These are phyloP conservation scores for Babylonia areolata DNA, from an alignment of 1,140 invertebrate genomes.

Conservation along the genomic window DNA sequence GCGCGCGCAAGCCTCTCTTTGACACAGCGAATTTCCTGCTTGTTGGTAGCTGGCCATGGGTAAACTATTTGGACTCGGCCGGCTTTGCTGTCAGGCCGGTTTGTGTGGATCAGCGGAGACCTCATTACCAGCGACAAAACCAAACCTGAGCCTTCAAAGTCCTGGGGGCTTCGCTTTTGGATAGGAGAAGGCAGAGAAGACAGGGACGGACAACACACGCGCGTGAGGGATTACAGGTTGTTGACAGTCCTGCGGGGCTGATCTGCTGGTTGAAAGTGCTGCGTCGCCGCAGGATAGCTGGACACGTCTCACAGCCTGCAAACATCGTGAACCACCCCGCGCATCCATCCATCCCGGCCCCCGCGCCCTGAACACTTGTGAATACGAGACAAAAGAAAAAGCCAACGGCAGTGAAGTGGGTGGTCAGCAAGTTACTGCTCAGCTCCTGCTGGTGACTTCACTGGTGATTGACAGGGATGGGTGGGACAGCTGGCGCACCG, in stretches of 20 bases:
- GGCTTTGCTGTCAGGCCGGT: neutral
- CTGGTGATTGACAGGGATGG: too few species aligned
- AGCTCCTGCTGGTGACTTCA: too few species aligned
- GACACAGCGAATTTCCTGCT: constrained; percentile 14
- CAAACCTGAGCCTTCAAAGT: neutral
- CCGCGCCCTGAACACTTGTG: too few species aligned
- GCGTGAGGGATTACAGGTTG: neutral
- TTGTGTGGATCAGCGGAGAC: neutral
- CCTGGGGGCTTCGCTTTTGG: neutral
- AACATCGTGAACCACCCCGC: neutral
- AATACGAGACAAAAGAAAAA: too few species aligned
- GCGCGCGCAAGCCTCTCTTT: neutral
- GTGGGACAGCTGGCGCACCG: too few species aligned
- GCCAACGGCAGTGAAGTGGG: too few species aligned
- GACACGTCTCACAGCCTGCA: too few species aligned
- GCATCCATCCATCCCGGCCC: too few species aligned
- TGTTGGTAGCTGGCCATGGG: neutral
- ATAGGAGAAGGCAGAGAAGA: neutral
- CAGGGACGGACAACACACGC: neutral
- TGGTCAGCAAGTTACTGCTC: too few species aligned
- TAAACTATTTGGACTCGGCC: constrained; percentile 11
- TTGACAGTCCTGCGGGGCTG: neutral
- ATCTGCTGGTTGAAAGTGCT: neutral
- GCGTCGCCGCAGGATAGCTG: too few species aligned
- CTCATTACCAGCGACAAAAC: constrained; percentile 19